Evolutionary conservation across 2,888 invertebrate species (phyloP).

Genomic region (Melieria omissa): DNA sequence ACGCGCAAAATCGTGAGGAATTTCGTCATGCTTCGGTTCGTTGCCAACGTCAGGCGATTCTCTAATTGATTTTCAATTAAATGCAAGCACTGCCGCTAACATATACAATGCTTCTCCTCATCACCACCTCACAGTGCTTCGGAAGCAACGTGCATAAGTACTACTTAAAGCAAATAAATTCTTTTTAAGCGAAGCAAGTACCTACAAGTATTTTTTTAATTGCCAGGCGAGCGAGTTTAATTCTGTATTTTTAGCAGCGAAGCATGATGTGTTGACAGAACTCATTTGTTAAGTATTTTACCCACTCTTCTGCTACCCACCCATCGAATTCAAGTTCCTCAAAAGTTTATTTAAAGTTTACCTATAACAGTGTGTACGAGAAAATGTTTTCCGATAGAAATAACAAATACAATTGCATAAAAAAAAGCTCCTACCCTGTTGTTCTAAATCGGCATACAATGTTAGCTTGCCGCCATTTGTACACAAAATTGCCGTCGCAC

Average conservation of each 20-base stretch:
- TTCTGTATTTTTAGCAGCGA: constrained; percentile 26
- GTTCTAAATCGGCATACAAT: too few relatives aligned
- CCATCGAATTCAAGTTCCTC: too few relatives aligned
- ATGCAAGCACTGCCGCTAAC: constrained; percentile 43
- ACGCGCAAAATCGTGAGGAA: too few relatives aligned
- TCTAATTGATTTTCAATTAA: constrained; percentile 52
- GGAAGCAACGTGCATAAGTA: not conserved
- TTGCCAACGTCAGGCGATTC: constrained; percentile 21
- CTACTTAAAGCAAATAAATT: not conserved
- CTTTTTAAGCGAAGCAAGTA: constrained; percentile 11
- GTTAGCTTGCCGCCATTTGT: too few relatives aligned
- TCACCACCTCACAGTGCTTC: not conserved
- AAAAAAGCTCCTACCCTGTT: too few relatives aligned
- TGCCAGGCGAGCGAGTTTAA: not conserved
- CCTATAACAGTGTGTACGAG: too few relatives aligned
- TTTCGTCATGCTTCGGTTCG: not conserved
- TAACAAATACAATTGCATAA: too few relatives aligned
- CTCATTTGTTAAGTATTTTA: constrained; percentile 37
- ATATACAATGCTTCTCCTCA: not conserved
- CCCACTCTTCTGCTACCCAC: too few relatives aligned
- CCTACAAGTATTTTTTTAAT: constrained; percentile 17
- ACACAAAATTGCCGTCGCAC: too few relatives aligned
- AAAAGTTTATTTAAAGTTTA: too few relatives aligned
- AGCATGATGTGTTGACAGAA: constrained; percentile 40
- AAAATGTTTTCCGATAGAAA: too few relatives aligned